Conservation (phyloP, 1,140 invertebrate genomes). For the Pristionchus pacificus region DNA sequence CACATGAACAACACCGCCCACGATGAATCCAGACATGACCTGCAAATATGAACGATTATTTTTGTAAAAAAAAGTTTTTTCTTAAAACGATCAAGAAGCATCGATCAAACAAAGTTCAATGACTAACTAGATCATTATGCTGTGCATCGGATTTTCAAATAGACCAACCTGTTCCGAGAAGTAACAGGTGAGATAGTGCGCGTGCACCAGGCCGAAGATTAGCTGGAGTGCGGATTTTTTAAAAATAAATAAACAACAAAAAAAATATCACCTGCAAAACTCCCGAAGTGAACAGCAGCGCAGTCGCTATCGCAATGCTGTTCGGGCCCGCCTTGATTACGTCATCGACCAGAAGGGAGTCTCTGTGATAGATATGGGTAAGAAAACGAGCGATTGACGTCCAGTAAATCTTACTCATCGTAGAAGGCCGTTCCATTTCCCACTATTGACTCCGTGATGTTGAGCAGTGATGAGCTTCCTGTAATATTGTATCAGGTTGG, state of each 20-base stretch:
- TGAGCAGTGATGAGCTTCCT: too few species aligned
- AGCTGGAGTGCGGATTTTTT: slow-evolving; percentile 31
- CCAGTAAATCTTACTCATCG: too few species aligned
- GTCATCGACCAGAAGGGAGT: neutral
- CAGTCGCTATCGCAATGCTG: slow-evolving; percentile 51
- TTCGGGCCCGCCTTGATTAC: slow-evolving; percentile 23
- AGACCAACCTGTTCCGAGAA: slow-evolving; percentile 45
- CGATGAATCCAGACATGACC: slow-evolving; percentile 55
- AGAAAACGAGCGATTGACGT: too few species aligned
- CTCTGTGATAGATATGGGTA: too few species aligned
- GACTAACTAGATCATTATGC: too few species aligned
- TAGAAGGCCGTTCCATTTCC: too few species aligned
- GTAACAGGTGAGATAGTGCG: slow-evolving; percentile 54
- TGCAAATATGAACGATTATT: neutral
- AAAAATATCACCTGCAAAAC: slow-evolving; percentile 42
- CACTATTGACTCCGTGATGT: too few species aligned
- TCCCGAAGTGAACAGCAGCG: slow-evolving; percentile 50
- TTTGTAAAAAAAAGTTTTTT: too few species aligned
- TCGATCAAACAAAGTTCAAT: too few species aligned
- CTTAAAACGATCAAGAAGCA: too few species aligned
- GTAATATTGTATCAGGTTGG: too few species aligned
- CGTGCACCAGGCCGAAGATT: slow-evolving; percentile 47
- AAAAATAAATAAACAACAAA: neutral
- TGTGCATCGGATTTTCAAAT: too few species aligned
- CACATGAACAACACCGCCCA: slow-evolving; percentile 51